Evolutionary conservation across 2,113 vertebrate species (phyloP).

Genomic region (Syngnathoides biaculeatus): DNA sequence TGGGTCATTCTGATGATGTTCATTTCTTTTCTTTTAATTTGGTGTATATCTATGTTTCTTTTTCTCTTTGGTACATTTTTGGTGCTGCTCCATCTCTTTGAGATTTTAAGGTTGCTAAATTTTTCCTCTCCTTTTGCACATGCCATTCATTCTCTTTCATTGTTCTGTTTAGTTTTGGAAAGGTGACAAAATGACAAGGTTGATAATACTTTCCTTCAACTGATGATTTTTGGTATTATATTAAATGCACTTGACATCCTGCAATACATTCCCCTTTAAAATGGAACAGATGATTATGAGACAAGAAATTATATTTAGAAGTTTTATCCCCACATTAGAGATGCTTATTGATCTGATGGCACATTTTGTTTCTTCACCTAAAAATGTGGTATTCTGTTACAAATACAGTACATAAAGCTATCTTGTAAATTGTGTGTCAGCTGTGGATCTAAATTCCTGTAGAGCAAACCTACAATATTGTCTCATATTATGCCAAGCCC

Average conservation of each 20-base stretch:
- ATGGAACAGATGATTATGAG: not conserved
- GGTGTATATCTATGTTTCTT: not conserved
- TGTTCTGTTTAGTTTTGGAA: not conserved
- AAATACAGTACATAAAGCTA: not conserved
- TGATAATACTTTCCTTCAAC: not conserved
- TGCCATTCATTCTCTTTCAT: not conserved
- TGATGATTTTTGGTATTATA: not conserved
- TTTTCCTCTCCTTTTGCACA: not conserved
- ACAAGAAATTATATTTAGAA: not conserved
- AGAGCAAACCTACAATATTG: not conserved
- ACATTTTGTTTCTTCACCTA: not conserved
- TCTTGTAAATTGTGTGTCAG: not conserved
- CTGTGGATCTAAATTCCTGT: not conserved
- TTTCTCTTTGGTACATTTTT: not conserved
- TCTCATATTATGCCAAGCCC: not conserved
- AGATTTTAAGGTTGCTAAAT: not conserved
- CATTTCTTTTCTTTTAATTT: not conserved
- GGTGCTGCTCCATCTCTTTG: not conserved
- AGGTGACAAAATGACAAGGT: not conserved
- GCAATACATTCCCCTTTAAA: not conserved
- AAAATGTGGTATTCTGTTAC: not conserved
- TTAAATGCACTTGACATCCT: not conserved
- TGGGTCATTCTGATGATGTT: not conserved
- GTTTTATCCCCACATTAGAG: not conserved
- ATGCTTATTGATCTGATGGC: not conserved